A percentile compares a stretch with the other conserved stretches of the same genome.
Conservation (phyloP, 2,888 invertebrate genomes). For the Dryomyza anilis region DNA sequence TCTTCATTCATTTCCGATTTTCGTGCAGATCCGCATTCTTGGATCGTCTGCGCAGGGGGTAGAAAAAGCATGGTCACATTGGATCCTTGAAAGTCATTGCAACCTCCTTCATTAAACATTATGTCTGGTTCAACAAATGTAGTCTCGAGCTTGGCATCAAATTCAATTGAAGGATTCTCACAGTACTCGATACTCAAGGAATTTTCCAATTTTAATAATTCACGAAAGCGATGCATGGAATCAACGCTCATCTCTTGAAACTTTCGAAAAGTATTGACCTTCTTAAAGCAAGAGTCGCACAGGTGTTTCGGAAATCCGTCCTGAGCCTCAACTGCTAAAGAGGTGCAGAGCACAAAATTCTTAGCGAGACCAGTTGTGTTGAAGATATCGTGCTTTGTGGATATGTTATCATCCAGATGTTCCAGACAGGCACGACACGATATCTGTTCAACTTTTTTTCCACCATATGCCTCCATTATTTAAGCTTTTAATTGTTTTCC, state of each 20-base stretch:
- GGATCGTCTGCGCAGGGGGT: neutral
- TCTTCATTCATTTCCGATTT: too few species aligned
- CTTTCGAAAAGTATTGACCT: constrained; percentile 35
- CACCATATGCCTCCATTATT: too few species aligned
- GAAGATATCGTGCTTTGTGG: constrained; percentile 24
- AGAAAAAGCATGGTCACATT: neutral
- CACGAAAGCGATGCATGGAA: constrained; percentile 29
- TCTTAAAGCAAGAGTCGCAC: constrained; percentile 33
- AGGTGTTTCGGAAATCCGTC: constrained; percentile 38
- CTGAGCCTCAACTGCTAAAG: constrained; percentile 34
- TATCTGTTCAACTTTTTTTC: too few species aligned
- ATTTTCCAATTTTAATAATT: constrained; percentile 2
- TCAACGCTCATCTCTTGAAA: constrained; percentile 39
- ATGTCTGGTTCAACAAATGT: constrained; percentile 14
- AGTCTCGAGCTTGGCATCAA: constrained; percentile 12
- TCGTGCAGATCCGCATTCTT: too few species aligned
- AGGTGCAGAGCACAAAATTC: constrained; percentile 46
- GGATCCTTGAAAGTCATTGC: neutral
- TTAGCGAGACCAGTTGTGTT: constrained; percentile 37
- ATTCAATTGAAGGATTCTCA: constrained; percentile 24
- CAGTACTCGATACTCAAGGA: constrained; percentile 11
- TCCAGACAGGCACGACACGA: constrained; percentile 22
- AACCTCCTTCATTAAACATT: too few species aligned
- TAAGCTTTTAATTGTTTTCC: too few species aligned
- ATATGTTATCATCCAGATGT: neutral